phyloP scores from a whole-genome alignment of 2,888 invertebrate genomes.

The Andricus curvator region DNA sequence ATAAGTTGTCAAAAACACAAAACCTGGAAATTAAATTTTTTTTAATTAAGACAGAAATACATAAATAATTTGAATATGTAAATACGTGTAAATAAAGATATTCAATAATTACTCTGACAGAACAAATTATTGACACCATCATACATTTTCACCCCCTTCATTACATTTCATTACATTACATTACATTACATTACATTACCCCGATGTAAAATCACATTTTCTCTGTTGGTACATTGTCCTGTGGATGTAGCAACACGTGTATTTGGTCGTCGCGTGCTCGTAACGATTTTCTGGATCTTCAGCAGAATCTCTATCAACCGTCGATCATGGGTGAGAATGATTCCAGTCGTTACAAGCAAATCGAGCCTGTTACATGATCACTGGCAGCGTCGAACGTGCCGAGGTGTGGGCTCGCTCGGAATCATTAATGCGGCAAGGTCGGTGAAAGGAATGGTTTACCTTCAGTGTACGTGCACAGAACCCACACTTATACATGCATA shows the following conservation, averaged over 20 bases:
- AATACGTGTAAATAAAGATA: too few species aligned
- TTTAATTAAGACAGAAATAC: too few species aligned
- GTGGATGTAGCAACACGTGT: slow-evolving; percentile 8
- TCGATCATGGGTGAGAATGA: slow-evolving; percentile 61
- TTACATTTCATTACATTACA: too few species aligned
- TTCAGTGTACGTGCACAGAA: slow-evolving; percentile 54
- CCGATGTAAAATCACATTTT: background rate
- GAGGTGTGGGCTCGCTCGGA: slow-evolving; percentile 42
- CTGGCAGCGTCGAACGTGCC: slow-evolving; percentile 40
- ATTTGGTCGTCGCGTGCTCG: slow-evolving; percentile 29
- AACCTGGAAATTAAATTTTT: too few species aligned
- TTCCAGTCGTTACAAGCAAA: slow-evolving; percentile 61
- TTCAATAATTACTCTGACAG: too few species aligned
- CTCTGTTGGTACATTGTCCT: background rate
- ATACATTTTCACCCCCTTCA: background rate
- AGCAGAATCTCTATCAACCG: slow-evolving; percentile 40
- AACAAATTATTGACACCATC: background rate
- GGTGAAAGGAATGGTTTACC: slow-evolving; percentile 58
- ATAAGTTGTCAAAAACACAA: too few species aligned
- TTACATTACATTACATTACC: too few species aligned
- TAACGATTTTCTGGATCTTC: slow-evolving; percentile 35
- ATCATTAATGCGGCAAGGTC: slow-evolving; percentile 52
- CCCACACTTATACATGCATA: slow-evolving; percentile 45
- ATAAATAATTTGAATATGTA: too few species aligned
- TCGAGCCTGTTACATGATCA: slow-evolving; percentile 60